A percentile compares a stretch with the other conserved stretches of the same genome.
These are phyloP conservation scores for Habroteleia sp. DNA, from an alignment of 2,888 invertebrate species.

Conservation along the genomic window DNA sequence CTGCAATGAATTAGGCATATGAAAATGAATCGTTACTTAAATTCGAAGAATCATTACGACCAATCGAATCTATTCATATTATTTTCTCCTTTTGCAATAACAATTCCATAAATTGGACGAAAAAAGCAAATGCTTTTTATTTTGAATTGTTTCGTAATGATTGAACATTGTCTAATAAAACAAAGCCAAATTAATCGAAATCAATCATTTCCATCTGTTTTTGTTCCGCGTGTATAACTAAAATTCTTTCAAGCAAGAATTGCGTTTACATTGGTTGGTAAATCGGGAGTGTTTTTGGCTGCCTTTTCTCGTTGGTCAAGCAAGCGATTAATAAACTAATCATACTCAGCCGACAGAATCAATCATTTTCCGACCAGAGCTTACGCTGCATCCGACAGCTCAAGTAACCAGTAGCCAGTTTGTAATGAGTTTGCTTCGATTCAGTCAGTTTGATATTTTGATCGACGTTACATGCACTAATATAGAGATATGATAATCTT, in stretches of 20 bases:
- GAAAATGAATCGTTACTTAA: slow-evolving; percentile 15
- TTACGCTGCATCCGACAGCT: slow-evolving; percentile 73
- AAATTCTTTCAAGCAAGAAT: slow-evolving; percentile 30
- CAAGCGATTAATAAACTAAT: slow-evolving; percentile 77
- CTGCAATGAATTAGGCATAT: slow-evolving; percentile 12
- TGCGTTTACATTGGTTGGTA: slow-evolving; percentile 34
- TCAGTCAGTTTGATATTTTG: slow-evolving; percentile 68
- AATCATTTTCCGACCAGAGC: slow-evolving; percentile 73
- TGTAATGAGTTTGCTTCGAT: slow-evolving; percentile 70
- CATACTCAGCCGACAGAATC: slow-evolving; percentile 74
- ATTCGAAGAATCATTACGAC: slow-evolving; percentile 5
- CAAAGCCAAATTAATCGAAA: slow-evolving; percentile 23
- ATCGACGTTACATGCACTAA: slow-evolving; percentile 54
- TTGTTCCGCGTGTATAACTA: slow-evolving; percentile 9
- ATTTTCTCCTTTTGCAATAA: neutral
- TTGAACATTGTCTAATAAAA: slow-evolving; percentile 16
- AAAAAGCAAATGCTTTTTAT: neutral
- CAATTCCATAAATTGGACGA: neutral
- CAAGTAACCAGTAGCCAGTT: slow-evolving; percentile 69
- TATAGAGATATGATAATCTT: slow-evolving; percentile 52
- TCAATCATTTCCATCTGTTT: slow-evolving; percentile 29
- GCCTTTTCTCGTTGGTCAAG: slow-evolving; percentile 69
- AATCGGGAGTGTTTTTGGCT: slow-evolving; percentile 60
- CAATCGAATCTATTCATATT: neutral
- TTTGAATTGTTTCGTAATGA: slow-evolving; percentile 2